Conservation (phyloP, 2,113 vertebrate genomes). For the Nestor notabilis region DNA sequence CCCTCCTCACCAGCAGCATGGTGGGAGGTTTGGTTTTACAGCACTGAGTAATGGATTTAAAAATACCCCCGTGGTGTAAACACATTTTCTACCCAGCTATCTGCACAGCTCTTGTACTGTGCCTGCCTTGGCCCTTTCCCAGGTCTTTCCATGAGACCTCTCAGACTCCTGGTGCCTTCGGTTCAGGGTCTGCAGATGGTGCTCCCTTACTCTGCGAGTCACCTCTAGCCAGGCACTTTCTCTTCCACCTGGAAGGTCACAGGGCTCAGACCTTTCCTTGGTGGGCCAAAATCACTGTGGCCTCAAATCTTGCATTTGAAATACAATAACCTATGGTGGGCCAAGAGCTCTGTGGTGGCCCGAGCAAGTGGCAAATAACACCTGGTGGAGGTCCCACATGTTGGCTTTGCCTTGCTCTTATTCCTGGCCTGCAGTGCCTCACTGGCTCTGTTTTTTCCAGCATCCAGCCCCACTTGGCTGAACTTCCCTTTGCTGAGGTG, state of each 20-base stretch:
- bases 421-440: neutral
- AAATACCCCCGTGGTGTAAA: neutral
- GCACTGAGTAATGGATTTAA: neutral
- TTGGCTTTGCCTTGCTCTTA: neutral
- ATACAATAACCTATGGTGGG: neutral
- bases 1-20: neutral
- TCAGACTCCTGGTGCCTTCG: neutral
- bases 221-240: neutral
- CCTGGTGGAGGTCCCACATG: neutral
- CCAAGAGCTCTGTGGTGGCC: neutral
- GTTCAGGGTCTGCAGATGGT: neutral
- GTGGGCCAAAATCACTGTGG: neutral
- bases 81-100: neutral
- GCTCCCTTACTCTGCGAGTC: neutral
- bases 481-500: neutral
- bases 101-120: neutral
- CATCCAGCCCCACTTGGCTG: neutral
- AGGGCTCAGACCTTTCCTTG: neutral
- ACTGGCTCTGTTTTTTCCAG: neutral
- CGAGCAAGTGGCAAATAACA: neutral
- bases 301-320: neutral
- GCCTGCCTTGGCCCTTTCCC: neutral
- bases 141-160: neutral
- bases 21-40: constrained; percentile 14
- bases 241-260: neutral